These are phyloP conservation scores for Anarrhichthys ocellatus DNA, from an alignment of 2,113 vertebrate genomes.

Conservation along the genomic window DNA sequence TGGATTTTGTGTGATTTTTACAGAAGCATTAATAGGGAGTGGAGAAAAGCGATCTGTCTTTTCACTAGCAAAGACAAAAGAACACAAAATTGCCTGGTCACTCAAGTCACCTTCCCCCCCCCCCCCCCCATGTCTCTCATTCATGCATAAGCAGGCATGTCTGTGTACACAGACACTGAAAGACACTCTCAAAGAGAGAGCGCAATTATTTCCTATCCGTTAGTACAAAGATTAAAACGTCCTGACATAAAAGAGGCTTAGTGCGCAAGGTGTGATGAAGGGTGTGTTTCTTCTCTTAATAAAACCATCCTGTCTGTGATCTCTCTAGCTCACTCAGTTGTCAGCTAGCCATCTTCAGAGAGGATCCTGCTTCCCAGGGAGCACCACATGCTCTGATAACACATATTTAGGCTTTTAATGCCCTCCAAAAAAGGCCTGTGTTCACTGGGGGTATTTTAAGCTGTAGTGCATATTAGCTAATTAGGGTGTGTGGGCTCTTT, in stretches of 20 bases:
- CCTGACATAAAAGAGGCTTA: slow-evolving; percentile 64
- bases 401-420: slow-evolving; percentile 72
- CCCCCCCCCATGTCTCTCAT: slow-evolving; percentile 45
- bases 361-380: slow-evolving; percentile 68
- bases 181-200: slow-evolving; percentile 52
- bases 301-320: slow-evolving; percentile 69
- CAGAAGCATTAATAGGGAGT: slow-evolving; percentile 15
- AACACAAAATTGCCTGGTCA: slow-evolving; percentile 46
- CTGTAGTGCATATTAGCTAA: slow-evolving; percentile 74
- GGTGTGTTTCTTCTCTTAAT: slow-evolving; percentile 64
- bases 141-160: slow-evolving; percentile 27
- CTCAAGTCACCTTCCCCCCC: slow-evolving; percentile 71
- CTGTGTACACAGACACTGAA: slow-evolving; percentile 30
- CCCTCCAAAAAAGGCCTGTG: slow-evolving; percentile 53
- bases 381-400: slow-evolving; percentile 75
- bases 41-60: slow-evolving; percentile 9
- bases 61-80: slow-evolving; percentile 39
- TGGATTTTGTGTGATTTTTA: slow-evolving; percentile 40
- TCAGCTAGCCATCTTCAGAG: slow-evolving; percentile 71
- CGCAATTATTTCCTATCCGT: slow-evolving; percentile 60
- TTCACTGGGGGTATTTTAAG: slow-evolving; percentile 73
- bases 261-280: slow-evolving; percentile 68
- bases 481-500: slow-evolving; percentile 74
- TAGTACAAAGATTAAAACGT: slow-evolving; percentile 73
- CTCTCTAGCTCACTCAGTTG: slow-evolving; percentile 50